These are phyloP conservation scores for Bombus haemorrhoidalis DNA, from an alignment of 1,140 invertebrate genomes.

Conservation along the genomic window DNA sequence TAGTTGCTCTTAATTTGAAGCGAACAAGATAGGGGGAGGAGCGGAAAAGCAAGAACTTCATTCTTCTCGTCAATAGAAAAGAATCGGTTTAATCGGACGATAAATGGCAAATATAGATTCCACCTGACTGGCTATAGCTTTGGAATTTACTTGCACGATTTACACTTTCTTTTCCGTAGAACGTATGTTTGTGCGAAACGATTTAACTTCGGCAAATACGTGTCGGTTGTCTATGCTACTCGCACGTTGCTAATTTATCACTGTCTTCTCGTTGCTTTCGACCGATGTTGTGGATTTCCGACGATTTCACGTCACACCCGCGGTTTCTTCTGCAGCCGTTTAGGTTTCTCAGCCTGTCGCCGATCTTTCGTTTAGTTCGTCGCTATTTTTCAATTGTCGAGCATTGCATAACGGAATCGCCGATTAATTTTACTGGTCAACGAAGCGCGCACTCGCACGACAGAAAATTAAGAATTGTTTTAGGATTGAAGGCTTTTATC, in stretches of 20 bases:
- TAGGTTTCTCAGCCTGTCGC: neutral
- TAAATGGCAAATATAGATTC: constrained; percentile 52
- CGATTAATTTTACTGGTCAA: constrained; percentile 10
- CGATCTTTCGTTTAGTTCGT: constrained; percentile 8
- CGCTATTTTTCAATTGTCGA: constrained; percentile 23
- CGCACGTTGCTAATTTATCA: constrained; percentile 71
- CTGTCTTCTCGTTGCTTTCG: constrained; percentile 52
- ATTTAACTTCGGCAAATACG: neutral
- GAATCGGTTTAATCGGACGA: constrained; percentile 34
- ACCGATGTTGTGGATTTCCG: neutral
- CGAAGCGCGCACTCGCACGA: neutral
- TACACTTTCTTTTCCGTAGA: neutral
- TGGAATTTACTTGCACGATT: neutral
- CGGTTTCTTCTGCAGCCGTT: neutral
- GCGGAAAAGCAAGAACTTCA: neutral
- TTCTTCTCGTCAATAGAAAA: constrained; percentile 14
- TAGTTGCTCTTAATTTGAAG: constrained; percentile 2
- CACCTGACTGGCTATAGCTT: neutral
- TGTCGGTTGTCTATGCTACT: neutral
- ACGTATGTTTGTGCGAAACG: neutral
- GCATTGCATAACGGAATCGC: neutral
- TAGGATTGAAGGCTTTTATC: constrained; percentile 9
- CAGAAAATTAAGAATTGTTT: constrained; percentile 8
- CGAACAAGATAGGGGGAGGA: neutral
- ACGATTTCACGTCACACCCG: neutral